These are phyloP conservation scores for Echiichthys vipera DNA, from an alignment of 2,797 vertebrate species.

Conservation along the genomic window DNA sequence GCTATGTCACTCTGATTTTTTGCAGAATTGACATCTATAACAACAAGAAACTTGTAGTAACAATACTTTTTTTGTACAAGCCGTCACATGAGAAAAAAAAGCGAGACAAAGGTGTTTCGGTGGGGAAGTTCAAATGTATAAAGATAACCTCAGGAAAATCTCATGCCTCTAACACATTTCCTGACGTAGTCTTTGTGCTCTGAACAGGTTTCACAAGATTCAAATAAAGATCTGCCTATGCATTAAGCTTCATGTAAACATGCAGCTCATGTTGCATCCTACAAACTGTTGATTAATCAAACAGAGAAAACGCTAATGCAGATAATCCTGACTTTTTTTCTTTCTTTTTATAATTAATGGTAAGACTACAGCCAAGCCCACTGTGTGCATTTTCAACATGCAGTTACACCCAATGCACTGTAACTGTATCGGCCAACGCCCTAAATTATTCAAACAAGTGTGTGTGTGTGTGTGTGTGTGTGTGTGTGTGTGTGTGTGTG, in stretches of 20 bases:
- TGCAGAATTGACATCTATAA: background rate
- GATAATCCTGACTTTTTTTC: background rate
- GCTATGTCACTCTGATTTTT: background rate
- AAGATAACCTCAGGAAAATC: background rate
- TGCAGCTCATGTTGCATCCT: background rate
- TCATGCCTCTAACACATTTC: background rate
- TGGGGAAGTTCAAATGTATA: background rate
- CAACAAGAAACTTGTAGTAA: background rate
- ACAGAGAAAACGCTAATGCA: background rate
- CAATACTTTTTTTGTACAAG: background rate
- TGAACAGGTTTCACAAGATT: background rate
- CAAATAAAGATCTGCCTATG: background rate
- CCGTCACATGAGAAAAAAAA: background rate
- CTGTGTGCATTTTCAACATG: background rate
- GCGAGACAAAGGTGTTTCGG: background rate
- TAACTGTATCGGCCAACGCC: conserved; percentile 45
- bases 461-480: conserved; percentile 21
- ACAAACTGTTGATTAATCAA: background rate
- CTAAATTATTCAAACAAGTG: conserved; percentile 73
- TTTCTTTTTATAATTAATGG: too few relatives aligned
- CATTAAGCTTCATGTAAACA: background rate
- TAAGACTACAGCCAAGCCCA: background rate
- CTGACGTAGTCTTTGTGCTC: background rate
- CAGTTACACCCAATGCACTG: conserved; percentile 22
- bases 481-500: conserved; percentile 22